phyloP scores from a whole-genome alignment of 2,888 invertebrate genomes.

The Clistopyga incitator region DNA sequence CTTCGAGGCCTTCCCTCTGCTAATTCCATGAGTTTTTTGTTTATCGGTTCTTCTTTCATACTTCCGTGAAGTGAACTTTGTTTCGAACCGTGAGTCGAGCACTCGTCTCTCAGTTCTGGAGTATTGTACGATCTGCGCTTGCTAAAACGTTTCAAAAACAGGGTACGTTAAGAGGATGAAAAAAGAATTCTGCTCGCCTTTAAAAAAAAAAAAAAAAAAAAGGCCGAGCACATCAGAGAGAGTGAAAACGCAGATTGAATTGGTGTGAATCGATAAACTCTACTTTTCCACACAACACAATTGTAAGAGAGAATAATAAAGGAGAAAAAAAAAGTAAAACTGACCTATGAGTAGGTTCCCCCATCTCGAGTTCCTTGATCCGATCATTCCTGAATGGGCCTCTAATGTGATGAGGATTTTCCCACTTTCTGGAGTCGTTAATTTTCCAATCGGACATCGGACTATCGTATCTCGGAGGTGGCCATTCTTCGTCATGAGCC shows the following conservation, averaged over 20 bases:
- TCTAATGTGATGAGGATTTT: slow-evolving; percentile 79
- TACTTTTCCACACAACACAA: background rate
- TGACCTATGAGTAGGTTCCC: slow-evolving; percentile 75
- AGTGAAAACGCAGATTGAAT: too few species aligned
- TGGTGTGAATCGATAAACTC: background rate
- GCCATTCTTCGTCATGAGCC: slow-evolving; percentile 82
- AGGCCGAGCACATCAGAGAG: too few species aligned
- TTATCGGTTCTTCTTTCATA: slow-evolving; percentile 83
- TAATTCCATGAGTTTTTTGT: slow-evolving; percentile 82
- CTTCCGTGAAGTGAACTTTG: slow-evolving; percentile 81
- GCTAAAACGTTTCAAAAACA: slow-evolving; percentile 69
- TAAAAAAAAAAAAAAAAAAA: too few species aligned
- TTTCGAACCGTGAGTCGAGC: slow-evolving; percentile 76
- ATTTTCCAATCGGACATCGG: slow-evolving; percentile 81
- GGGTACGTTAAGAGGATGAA: too few species aligned
- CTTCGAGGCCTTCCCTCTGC: slow-evolving; percentile 81
- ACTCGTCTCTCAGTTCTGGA: slow-evolving; percentile 80
- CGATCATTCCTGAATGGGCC: slow-evolving; percentile 81
- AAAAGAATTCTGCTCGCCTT: too few species aligned
- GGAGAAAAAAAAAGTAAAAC: slow-evolving; percentile 8
- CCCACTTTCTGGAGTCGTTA: slow-evolving; percentile 81
- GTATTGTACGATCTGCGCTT: slow-evolving; percentile 78
- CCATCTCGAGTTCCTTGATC: slow-evolving; percentile 80
- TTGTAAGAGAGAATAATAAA: background rate
- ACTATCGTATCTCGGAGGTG: slow-evolving; percentile 79